Base-by-base conservation (phyloP, 2,888 invertebrate species). In the Dioctria linearis region DNA sequence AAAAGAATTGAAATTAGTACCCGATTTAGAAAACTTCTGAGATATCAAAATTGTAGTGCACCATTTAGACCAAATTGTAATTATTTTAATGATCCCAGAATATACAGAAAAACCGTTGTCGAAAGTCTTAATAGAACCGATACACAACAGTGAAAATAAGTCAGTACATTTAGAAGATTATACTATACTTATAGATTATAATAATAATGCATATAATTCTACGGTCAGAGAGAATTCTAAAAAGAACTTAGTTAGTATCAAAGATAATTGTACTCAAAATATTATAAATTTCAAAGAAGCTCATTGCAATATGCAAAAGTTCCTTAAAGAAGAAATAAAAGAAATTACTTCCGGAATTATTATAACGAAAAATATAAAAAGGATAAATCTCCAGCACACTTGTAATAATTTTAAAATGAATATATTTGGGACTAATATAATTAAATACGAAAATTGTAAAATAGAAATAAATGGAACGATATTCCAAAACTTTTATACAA, bases 391-490 rank as follows among this genome's bases (percentile, higher is more conserved):
- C 8, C 5, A 43, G 6, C 81, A 81, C 4, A 81, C 63, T 65
- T 81, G 79, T 59, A 40, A 81, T 5, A 81, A 79, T 43, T 81
- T 51, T 57, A 57, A 13, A 9, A 9, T 78, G 46, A 73, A 46
- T 40, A 25, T 79, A 43, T 49, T 61, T n/a, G 69, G 71, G n/a
- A 79, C 69, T 8, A 71, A 79, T 49, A 37, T 79, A 42, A 63
- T 73, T 63, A 71, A 54, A 51, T 80, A 65, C 25, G 65, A 80
- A 73, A 80, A 73, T n/a, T 80, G 73, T 80, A 61, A 80, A 78
- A n/a, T 79, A 5, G 39, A 11, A 8, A 79, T 79, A 6, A 79
- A 79, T n/a, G 79, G 75, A 13, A 9, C 66, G 11, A 61, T 61
- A 69, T 81, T 78, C 40, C 76, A 81, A 80, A 79, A 81, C 8